phyloP scores from a whole-genome alignment of 2,797 vertebrate species.

The Propithecus perrieri region DNA sequence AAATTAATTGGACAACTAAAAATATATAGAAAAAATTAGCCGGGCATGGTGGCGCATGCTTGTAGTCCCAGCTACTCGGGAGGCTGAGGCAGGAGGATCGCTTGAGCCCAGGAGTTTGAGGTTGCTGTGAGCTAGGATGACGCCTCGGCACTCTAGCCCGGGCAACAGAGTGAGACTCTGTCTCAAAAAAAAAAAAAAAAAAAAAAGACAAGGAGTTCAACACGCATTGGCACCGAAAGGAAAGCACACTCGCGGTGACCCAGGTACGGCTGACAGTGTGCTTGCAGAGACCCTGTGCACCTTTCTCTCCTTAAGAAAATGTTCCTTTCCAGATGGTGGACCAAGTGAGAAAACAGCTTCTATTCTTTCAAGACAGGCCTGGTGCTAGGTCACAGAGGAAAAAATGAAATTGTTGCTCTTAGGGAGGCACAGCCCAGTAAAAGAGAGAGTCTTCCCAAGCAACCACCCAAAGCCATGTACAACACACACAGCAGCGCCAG shows the following conservation, averaged over 20 bases:
- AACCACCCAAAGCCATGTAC: neutral
- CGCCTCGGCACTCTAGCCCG: too few species aligned
- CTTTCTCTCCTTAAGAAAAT: neutral
- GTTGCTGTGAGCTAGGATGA: too few species aligned
- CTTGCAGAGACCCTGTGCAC: neutral
- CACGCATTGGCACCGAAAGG: neutral
- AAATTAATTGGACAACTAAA: too few species aligned
- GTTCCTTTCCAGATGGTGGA: neutral
- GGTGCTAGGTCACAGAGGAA: too few species aligned
- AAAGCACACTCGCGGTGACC: neutral
- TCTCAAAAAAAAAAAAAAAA: too few species aligned
- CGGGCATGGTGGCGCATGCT: too few species aligned
- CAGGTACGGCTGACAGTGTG: accelerated
- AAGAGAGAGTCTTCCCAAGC: neutral
- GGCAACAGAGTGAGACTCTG: too few species aligned
- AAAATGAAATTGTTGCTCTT: neutral
- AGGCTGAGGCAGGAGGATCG: too few species aligned
- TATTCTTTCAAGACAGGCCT: neutral
- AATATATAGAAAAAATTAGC: too few species aligned
- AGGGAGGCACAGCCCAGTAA: neutral
- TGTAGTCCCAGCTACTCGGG: too few species aligned
- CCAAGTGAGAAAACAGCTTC: neutral
- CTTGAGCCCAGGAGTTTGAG: too few species aligned
- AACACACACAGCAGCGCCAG: neutral
- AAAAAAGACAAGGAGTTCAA: neutral